Evolutionary conservation across 2,797 vertebrate genomes (phyloP).

Genomic region (Phoebastria nigripes): DNA sequence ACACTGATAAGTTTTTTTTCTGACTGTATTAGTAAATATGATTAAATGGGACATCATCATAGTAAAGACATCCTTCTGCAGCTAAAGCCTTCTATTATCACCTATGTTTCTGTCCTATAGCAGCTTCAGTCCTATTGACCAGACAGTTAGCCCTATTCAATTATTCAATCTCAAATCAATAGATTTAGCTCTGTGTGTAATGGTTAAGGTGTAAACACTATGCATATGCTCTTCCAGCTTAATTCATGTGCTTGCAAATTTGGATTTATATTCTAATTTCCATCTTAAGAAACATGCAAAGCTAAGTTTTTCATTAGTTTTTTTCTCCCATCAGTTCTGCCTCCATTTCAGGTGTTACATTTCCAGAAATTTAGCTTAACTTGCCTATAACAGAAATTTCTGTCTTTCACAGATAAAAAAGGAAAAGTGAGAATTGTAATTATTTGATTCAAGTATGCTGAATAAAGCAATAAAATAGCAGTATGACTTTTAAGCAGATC

Average conservation of each 20-base stretch:
- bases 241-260: neutral
- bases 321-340: neutral
- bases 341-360: neutral
- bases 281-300: neutral
- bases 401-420: neutral
- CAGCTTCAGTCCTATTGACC: slow-evolving; percentile 57
- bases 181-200: slow-evolving; percentile 37
- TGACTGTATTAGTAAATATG: slow-evolving; percentile 20
- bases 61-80: slow-evolving; percentile 24
- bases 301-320: neutral
- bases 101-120: neutral
- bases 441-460: slow-evolving; percentile 12
- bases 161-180: slow-evolving; percentile 72
- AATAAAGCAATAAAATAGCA: slow-evolving; percentile 14
- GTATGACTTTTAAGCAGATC: neutral
- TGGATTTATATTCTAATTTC: neutral
- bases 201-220: slow-evolving; percentile 38
- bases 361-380: neutral
- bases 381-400: neutral
- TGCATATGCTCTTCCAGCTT: neutral
- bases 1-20: neutral
- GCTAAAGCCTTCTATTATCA: slow-evolving; percentile 37
- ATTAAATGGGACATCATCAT: slow-evolving; percentile 61
- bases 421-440: neutral
- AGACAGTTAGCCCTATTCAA: slow-evolving; percentile 67